phyloP scores from a whole-genome alignment of 1,140 invertebrate genomes.

The Phenacoccus solenopsis region DNA sequence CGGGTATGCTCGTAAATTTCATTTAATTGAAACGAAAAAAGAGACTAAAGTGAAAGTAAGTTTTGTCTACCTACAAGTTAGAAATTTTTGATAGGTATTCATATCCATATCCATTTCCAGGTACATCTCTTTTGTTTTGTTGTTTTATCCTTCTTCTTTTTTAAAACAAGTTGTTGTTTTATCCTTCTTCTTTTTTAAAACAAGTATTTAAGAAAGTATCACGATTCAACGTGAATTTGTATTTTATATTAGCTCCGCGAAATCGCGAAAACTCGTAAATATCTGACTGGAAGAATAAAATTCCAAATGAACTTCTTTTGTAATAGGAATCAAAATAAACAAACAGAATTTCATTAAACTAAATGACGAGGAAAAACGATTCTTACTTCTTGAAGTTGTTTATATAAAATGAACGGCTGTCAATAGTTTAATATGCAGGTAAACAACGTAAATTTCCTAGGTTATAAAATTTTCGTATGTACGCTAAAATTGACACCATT shows the following conservation, averaged over 20 bases:
- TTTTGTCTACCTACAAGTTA: no score
- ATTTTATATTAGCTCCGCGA: background rate
- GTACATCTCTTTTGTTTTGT: no score
- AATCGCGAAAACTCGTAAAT: background rate
- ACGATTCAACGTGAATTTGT: background rate
- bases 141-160: no score
- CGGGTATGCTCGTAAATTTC: no score
- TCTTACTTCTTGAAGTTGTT: slow-evolving; percentile 2
- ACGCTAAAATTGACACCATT: background rate
- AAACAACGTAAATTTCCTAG: background rate
- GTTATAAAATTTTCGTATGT: slow-evolving; percentile 3
- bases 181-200: no score
- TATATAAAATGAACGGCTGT: background rate
- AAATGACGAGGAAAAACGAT: slow-evolving; percentile 1
- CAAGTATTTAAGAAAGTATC: background rate
- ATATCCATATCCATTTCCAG: no score
- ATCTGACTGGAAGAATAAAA: background rate
- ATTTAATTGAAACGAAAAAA: no score
- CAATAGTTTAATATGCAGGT: slow-evolving; percentile 2
- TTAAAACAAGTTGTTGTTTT: no score
- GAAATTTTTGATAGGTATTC: no score
- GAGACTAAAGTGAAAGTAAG: no score
- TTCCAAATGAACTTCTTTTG: slow-evolving; percentile 2
- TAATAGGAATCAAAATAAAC: slow-evolving; percentile 3
- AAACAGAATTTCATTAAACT: slow-evolving; percentile 3